These are phyloP conservation scores for Bombus confusus DNA, from an alignment of 1,140 invertebrate genomes.

Conservation along the genomic window DNA sequence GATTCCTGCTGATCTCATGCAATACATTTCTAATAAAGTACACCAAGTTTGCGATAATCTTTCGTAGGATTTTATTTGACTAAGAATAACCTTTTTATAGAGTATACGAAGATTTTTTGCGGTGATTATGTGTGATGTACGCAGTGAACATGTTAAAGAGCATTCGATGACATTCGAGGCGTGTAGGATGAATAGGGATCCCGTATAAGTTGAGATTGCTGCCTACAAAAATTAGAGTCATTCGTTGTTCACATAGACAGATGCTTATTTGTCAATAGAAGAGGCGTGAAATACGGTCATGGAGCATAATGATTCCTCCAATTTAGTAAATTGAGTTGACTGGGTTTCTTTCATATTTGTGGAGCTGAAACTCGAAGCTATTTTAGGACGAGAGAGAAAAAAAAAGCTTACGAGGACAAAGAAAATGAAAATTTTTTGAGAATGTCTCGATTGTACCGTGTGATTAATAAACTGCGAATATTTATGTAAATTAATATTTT, in stretches of 20 bases:
- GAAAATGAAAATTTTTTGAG: background rate
- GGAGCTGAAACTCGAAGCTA: background rate
- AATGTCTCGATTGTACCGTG: too few species aligned
- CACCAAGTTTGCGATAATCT: too few species aligned
- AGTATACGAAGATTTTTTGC: background rate
- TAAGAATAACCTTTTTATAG: background rate
- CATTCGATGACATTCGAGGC: background rate
- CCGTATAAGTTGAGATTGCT: background rate
- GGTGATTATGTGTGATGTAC: background rate
- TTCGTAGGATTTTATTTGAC: background rate
- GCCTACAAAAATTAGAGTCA: constrained; percentile 3
- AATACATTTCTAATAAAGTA: too few species aligned
- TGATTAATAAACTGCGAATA: background rate
- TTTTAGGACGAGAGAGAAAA: background rate
- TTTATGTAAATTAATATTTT: too few species aligned
- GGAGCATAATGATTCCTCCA: background rate
- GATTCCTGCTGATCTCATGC: too few species aligned
- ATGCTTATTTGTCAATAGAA: background rate
- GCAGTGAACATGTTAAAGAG: background rate
- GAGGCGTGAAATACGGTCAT: background rate
- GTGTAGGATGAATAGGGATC: background rate
- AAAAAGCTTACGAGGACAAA: background rate
- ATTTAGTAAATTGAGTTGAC: constrained; percentile 11
- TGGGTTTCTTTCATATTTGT: background rate
- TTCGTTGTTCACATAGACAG: too few species aligned